These are phyloP conservation scores for Rhinolophus sinicus DNA, from an alignment of 2,113 vertebrate species.

Conservation along the genomic window DNA sequence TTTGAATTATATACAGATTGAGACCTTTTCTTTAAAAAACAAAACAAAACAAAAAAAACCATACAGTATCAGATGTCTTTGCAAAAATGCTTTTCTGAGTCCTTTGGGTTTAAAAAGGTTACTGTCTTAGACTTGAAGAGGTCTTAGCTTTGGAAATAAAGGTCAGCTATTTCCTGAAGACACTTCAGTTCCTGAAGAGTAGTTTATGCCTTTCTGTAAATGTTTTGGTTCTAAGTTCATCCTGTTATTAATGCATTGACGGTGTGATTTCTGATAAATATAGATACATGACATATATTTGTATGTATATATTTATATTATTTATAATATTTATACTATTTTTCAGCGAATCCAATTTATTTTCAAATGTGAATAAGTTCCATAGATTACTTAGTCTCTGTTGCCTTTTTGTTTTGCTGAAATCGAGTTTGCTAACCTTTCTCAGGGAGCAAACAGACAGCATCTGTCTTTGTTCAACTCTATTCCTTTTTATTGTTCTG, in stretches of 20 bases:
- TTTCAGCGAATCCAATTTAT: neutral
- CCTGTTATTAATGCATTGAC: neutral
- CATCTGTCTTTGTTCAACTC: conserved; percentile 8
- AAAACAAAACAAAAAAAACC: neutral
- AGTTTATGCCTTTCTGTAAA: neutral
- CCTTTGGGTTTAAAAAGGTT: neutral
- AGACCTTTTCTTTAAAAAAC: neutral
- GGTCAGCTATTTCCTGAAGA: neutral
- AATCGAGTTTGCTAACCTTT: conserved; percentile 52
- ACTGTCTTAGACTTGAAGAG: neutral
- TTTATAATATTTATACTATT: neutral
- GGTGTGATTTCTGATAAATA: neutral
- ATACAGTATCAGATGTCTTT: neutral
- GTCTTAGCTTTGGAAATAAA: neutral
- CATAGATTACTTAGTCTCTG: neutral
- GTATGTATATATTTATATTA: neutral
- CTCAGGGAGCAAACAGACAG: neutral
- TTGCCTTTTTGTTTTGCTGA: conserved; percentile 44
- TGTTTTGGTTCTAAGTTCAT: neutral
- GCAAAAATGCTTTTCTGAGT: conserved; percentile 22
- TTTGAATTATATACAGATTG: neutral
- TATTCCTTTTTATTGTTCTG: neutral
- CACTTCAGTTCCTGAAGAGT: neutral
- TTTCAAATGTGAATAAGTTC: conserved; percentile 27
- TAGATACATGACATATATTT: neutral